phyloP scores from a whole-genome alignment of 2,888 invertebrate species.

The Allygus modestus region DNA sequence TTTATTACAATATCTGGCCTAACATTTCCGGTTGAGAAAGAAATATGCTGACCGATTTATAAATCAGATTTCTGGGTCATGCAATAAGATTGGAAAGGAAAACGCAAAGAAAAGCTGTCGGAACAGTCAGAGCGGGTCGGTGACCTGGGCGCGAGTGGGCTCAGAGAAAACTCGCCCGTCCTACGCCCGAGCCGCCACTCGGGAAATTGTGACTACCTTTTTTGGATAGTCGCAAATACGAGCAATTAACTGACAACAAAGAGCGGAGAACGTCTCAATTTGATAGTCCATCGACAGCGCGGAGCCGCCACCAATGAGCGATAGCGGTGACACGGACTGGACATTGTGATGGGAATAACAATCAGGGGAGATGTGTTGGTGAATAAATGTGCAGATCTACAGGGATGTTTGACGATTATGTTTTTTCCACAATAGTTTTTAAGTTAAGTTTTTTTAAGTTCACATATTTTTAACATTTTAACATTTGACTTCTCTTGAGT shows the following conservation, averaged over 20 bases:
- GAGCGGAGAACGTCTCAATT: constrained; percentile 37
- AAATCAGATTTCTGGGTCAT: background rate
- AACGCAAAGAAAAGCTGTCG: constrained; percentile 23
- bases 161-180: constrained; percentile 56
- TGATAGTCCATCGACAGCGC: constrained; percentile 14
- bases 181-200: constrained; percentile 36
- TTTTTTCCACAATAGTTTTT: no score
- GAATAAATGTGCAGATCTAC: no score
- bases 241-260: constrained; percentile 49
- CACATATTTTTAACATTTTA: no score
- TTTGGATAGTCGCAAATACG: constrained; percentile 46
- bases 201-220: constrained; percentile 58
- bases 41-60: no score
- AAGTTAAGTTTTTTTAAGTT: no score
- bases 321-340: no score
- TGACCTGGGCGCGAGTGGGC: constrained; percentile 57
- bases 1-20: no score
- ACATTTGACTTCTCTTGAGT: no score
- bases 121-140: constrained; percentile 12
- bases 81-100: background rate
- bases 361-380: no score
- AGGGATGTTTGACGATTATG: no score
- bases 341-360: no score
- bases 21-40: no score
- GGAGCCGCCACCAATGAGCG: background rate